These are phyloP conservation scores for Odobenus rosmarus DNA, from an alignment of 2,113 vertebrate genomes.

Conservation along the genomic window DNA sequence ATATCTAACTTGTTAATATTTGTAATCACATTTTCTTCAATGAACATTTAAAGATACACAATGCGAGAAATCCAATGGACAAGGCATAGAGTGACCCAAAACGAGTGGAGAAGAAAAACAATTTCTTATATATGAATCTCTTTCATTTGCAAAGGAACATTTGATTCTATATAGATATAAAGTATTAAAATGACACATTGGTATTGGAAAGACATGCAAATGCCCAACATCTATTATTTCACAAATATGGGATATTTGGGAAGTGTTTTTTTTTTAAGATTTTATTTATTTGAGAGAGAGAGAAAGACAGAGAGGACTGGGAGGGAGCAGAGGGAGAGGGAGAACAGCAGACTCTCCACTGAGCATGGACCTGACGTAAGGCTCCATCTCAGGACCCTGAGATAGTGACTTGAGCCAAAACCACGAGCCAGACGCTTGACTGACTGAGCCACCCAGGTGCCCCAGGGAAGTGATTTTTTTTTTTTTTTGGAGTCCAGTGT, in stretches of 20 bases:
- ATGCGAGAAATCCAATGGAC: neutral
- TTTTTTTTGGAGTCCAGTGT: neutral
- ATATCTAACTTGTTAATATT: constrained; percentile 7
- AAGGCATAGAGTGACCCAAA: neutral
- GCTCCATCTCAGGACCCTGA: too few species aligned
- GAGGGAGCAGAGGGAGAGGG: too few species aligned
- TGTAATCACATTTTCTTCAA: constrained; percentile 43
- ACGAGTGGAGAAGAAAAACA: constrained; percentile 4
- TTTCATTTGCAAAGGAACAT: constrained; percentile 2
- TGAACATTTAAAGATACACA: neutral
- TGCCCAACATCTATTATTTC: neutral
- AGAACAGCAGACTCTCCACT: neutral
- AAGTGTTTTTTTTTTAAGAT: neutral
- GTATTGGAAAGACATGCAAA: neutral
- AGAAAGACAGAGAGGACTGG: neutral
- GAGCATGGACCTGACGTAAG: neutral
- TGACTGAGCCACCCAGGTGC: neutral
- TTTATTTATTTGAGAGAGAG: neutral
- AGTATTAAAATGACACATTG: neutral
- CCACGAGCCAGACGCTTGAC: neutral
- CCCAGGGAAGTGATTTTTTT: neutral
- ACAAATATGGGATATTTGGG: neutral
- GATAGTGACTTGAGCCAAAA: neutral
- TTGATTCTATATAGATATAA: neutral
- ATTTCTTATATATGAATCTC: neutral